These are phyloP conservation scores for Chromobotia macracanthus DNA, from an alignment of 2,797 vertebrate species.

Conservation along the genomic window DNA sequence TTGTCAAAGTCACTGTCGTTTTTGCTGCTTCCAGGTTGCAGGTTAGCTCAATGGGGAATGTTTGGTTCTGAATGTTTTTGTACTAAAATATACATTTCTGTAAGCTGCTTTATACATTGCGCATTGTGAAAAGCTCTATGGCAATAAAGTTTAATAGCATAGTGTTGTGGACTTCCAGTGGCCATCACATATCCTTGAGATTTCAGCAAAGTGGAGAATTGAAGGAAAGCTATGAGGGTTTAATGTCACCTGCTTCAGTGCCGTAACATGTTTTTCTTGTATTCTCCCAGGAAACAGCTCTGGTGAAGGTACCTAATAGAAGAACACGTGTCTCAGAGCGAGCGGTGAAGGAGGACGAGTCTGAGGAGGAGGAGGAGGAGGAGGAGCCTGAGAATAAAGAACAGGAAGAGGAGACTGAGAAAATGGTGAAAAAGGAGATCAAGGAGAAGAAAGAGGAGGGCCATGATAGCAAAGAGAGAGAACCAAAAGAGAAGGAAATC, in stretches of 20 bases:
- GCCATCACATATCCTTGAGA: too few relatives aligned
- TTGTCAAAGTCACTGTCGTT: too few relatives aligned
- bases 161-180: too few relatives aligned
- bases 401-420: constrained; percentile 82
- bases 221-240: background rate
- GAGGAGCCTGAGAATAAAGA: constrained; percentile 60
- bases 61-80: too few relatives aligned
- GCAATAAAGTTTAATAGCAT: too few relatives aligned
- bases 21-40: too few relatives aligned
- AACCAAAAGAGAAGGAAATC: constrained; percentile 86
- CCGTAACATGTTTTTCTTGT: background rate
- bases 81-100: too few relatives aligned
- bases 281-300: constrained; percentile 76
- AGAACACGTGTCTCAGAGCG: constrained; percentile 79
- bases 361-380: constrained; percentile 72
- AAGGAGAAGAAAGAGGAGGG: constrained; percentile 87
- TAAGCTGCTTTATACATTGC: too few relatives aligned
- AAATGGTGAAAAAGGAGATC: constrained; percentile 78
- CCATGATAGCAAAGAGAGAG: constrained; percentile 86
- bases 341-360: constrained; percentile 81
- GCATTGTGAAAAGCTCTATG: too few relatives aligned
- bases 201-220: background rate
- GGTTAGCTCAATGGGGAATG: too few relatives aligned
- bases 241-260: background rate
- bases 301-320: constrained; percentile 80